phyloP scores from a whole-genome alignment of 2,113 vertebrate genomes.

The Callopanchax toddi region DNA sequence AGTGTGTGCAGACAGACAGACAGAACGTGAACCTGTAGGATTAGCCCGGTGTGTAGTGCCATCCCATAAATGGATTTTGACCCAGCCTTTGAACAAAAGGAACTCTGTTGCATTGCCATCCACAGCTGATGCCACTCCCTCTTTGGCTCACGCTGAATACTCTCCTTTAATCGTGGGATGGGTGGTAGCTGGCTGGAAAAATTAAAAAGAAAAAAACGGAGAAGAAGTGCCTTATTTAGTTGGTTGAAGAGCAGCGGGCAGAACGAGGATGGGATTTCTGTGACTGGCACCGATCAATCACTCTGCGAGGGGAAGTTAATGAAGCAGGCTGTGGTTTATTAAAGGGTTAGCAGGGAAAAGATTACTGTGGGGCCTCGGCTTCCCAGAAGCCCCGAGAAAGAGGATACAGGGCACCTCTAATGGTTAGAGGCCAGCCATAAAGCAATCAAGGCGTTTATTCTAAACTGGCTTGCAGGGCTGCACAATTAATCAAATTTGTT shows the following conservation, averaged over 20 bases:
- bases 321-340: slow-evolving; percentile 78
- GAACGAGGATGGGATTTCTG: slow-evolving; percentile 83
- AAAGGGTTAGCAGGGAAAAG: slow-evolving; percentile 67
- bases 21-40: slow-evolving; percentile 49
- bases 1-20: slow-evolving; percentile 39
- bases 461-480: slow-evolving; percentile 38
- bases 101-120: slow-evolving; percentile 90
- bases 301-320: slow-evolving; percentile 79
- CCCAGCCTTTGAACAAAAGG: slow-evolving; percentile 87
- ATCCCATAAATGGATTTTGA: slow-evolving; percentile 75
- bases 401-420: slow-evolving; percentile 49
- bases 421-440: slow-evolving; percentile 56
- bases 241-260: slow-evolving; percentile 82
- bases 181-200: slow-evolving; percentile 79
- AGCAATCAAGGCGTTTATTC: slow-evolving; percentile 71
- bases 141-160: slow-evolving; percentile 92
- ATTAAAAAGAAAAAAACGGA: background rate
- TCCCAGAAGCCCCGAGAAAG: slow-evolving; percentile 54
- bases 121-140: slow-evolving; percentile 87
- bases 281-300: slow-evolving; percentile 97
- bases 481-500: too few relatives aligned
- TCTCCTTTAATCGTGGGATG: slow-evolving; percentile 88
- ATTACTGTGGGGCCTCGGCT: slow-evolving; percentile 64
- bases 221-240: slow-evolving; percentile 85
- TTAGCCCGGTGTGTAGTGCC: slow-evolving; percentile 55